phyloP scores from a whole-genome alignment of 92 coral and sea anemone genomes.

The Epizoanthus illoricatus region DNA sequence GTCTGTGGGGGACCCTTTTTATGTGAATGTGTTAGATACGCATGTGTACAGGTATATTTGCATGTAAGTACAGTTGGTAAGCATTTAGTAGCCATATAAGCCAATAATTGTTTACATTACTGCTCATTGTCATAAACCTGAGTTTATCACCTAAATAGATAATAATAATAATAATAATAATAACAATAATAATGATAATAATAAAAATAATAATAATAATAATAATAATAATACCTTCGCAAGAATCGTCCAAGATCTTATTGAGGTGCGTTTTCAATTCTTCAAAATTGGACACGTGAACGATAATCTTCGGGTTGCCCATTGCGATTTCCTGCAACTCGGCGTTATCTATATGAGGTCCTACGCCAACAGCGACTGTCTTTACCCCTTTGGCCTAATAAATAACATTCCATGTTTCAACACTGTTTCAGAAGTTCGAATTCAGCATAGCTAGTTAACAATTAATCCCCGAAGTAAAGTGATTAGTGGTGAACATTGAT shows the following conservation, averaged over 20 bases:
- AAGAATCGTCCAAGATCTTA: conserved; percentile 61
- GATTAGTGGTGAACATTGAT: too few relatives aligned
- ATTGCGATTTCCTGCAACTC: conserved; percentile 68
- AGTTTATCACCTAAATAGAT: neutral
- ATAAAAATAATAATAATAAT: neutral
- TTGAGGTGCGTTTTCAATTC: conserved; percentile 43
- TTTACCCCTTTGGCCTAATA: conserved; percentile 61
- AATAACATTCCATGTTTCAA: neutral
- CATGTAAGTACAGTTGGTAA: too few relatives aligned
- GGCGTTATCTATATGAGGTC: conserved; percentile 34
- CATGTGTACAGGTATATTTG: too few relatives aligned
- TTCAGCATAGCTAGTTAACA: too few relatives aligned
- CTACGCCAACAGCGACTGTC: conserved; percentile 72
- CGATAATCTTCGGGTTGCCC: conserved; percentile 54
- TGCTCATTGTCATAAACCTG: too few relatives aligned
- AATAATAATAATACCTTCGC: conserved; percentile 50
- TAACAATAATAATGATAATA: neutral
- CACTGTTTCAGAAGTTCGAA: neutral
- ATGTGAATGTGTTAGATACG: too few relatives aligned
- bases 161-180: neutral
- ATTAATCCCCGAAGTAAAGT: too few relatives aligned
- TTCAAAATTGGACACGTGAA: conserved; percentile 50
- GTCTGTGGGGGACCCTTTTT: too few relatives aligned
- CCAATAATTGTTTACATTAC: too few relatives aligned
- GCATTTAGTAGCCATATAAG: too few relatives aligned